These are phyloP conservation scores for Listronotus bonariensis DNA, from an alignment of 1,140 invertebrate species.

Conservation along the genomic window DNA sequence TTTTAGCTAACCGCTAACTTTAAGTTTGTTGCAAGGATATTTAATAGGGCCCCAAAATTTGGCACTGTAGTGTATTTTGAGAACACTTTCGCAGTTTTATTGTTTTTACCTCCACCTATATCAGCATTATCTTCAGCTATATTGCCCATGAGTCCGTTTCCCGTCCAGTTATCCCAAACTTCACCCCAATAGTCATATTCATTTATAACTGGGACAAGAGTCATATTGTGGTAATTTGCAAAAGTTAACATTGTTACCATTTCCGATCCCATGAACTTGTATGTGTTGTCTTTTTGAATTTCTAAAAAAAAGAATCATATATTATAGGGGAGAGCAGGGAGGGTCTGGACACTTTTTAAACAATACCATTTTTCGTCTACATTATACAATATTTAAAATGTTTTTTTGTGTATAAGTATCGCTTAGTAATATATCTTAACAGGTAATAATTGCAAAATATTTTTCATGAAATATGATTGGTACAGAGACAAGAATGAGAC, in stretches of 20 bases:
- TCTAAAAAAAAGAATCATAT: too few relatives aligned
- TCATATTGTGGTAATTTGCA: conserved; percentile 59
- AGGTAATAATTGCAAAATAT: not conserved
- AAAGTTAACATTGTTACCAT: conserved; percentile 51
- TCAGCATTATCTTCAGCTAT: conserved; percentile 62
- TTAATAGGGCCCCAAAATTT: too few relatives aligned
- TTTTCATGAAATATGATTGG: not conserved
- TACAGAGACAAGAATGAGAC: too few relatives aligned
- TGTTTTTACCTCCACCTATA: conserved; percentile 57
- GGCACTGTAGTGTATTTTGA: too few relatives aligned
- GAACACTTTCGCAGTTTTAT: too few relatives aligned
- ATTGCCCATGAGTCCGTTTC: conserved; percentile 63
- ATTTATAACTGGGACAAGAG: conserved; percentile 57
- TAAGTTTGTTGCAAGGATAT: too few relatives aligned
- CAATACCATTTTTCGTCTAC: too few relatives aligned
- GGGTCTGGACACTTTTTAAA: too few relatives aligned
- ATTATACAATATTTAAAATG: too few relatives aligned
- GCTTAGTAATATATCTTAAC: conserved; percentile 3
- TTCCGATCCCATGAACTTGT: conserved; percentile 54
- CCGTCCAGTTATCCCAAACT: conserved; percentile 63
- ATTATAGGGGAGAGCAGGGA: not conserved
- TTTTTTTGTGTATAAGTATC: too few relatives aligned
- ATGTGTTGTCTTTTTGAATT: conserved; percentile 1
- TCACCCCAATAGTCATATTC: conserved; percentile 62
- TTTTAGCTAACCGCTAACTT: too few relatives aligned